Evolutionary conservation across 92 coral and sea anemone genomes (phyloP).

Genomic region (Epizoanthus stellaris): DNA sequence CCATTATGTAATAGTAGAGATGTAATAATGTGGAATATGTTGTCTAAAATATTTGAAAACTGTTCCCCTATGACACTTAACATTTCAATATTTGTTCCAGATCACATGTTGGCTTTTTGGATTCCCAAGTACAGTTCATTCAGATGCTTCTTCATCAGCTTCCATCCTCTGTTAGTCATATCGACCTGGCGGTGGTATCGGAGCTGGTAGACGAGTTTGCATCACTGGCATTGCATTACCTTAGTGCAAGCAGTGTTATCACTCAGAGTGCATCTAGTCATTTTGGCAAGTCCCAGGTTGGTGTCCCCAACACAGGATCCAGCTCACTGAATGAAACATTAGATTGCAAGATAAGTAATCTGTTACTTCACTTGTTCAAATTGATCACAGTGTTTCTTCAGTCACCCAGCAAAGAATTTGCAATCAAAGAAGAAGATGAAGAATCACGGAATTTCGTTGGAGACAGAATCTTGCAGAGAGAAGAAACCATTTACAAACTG

Average conservation of each 20-base stretch:
- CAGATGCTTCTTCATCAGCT: constrained; percentile 22
- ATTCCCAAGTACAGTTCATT: constrained; percentile 35
- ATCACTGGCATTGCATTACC: constrained; percentile 29
- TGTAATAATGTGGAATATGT: too few species aligned
- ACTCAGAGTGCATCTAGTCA: constrained; percentile 33
- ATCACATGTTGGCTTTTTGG: constrained; percentile 37
- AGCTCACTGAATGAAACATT: constrained; percentile 35
- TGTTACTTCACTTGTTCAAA: constrained; percentile 25
- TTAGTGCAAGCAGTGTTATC: constrained; percentile 1
- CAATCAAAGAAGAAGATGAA: constrained; percentile 25
- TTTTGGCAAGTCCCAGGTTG: constrained; percentile 32
- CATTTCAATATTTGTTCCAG: background rate
- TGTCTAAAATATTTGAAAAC: too few species aligned
- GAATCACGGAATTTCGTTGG: constrained; percentile 39
- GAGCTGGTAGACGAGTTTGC: constrained; percentile 29
- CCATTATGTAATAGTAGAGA: too few species aligned
- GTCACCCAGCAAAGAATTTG: background rate
- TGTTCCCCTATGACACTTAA: background rate
- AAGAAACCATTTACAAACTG: constrained; percentile 65
- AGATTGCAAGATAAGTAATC: constrained; percentile 21
- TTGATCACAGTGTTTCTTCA: constrained; percentile 11
- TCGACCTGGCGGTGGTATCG: constrained; percentile 5
- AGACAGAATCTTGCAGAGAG: constrained; percentile 45
- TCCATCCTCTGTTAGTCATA: background rate
- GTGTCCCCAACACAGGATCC: constrained; percentile 18